Base-by-base conservation (phyloP, 2,113 vertebrate species). In the Actenoides lindsayi region DNA sequence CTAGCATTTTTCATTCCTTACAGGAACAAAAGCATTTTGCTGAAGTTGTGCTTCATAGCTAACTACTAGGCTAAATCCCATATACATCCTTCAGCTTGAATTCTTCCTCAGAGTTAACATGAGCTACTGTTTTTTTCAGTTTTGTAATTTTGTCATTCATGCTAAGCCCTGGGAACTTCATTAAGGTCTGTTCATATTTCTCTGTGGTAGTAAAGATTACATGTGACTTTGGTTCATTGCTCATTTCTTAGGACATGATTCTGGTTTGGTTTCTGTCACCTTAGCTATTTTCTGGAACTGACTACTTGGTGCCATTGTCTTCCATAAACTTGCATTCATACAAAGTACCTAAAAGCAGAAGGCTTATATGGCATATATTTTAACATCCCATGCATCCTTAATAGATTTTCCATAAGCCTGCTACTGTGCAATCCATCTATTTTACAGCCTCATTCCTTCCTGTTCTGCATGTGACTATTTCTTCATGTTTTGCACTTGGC, bases 391-490 rank as follows among this genome's bases (percentile, higher is more conserved):
- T 88, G 46, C 63, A 83, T 70, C 59, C 67, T 81, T 92, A 89
- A 83, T 74, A 88, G 82, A 74, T 96, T 93, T 91, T 90, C 87
- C 82, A 74, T 94, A 60, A 86, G 50, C 50, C 81, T 90, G 50
- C 54, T 67, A 31, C 79, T 50, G 42, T 90, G 37, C 44, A 67
- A 12, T 95, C 57, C 69, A 5, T 89, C 62, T 94, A 1, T 86
- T 94, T 96, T 94, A 81, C 63, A 85, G 31, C 57, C 62, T 93
- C 63, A 33, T 94, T 93, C 75, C 41, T 85, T 80, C 44, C 54
- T 80, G 24, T 77, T 83, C 71, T 62, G 14, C 41, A 33, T 54
- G n/a, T 83, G 41, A 70, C 67, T 82, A 4, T 83, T 78, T 83
- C 42, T 89, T 85, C 37, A 11, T 59, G 25, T 73, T 93, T 82